Evolutionary conservation across 2,888 invertebrate species (phyloP).

Genomic region (Nomada ruficornis): DNA sequence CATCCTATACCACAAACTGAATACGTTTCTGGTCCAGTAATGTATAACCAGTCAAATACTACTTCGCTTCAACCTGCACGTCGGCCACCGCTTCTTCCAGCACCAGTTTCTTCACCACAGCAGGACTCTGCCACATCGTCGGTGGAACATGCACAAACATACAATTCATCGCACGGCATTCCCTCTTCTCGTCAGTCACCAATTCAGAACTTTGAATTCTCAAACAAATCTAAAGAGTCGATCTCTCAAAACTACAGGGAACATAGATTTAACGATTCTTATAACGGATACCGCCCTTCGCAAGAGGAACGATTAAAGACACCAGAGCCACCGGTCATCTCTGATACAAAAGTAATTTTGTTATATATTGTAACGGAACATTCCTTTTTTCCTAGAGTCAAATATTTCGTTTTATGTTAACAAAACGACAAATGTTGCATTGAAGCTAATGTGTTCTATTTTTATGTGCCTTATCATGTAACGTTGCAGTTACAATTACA

Average conservation of each 20-base stretch:
- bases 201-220: conserved; percentile 49
- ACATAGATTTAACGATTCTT: conserved; percentile 57
- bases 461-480: conserved; percentile 31
- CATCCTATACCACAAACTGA: conserved; percentile 69
- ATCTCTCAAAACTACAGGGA: conserved; percentile 58
- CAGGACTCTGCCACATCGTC: conserved; percentile 67
- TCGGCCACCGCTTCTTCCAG: conserved; percentile 56
- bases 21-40: conserved; percentile 73
- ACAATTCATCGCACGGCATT: conserved; percentile 47
- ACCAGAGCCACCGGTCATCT: conserved; percentile 83
- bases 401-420: conserved; percentile 32
- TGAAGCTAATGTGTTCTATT: conserved; percentile 18
- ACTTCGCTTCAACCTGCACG: conserved; percentile 49
- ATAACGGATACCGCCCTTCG: conserved; percentile 63
- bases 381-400: conserved; percentile 26
- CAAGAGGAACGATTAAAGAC: conserved; percentile 79
- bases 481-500: conserved; percentile 19
- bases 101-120: conserved; percentile 67
- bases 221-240: conserved; percentile 41
- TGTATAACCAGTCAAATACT: conserved; percentile 76
- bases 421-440: conserved; percentile 23
- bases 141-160: conserved; percentile 61
- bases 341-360: conserved; percentile 81
- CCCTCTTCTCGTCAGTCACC: conserved; percentile 46
- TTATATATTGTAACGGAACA: conserved; percentile 29